phyloP scores from a whole-genome alignment of 2,113 vertebrate species.

The Polypterus senegalus region DNA sequence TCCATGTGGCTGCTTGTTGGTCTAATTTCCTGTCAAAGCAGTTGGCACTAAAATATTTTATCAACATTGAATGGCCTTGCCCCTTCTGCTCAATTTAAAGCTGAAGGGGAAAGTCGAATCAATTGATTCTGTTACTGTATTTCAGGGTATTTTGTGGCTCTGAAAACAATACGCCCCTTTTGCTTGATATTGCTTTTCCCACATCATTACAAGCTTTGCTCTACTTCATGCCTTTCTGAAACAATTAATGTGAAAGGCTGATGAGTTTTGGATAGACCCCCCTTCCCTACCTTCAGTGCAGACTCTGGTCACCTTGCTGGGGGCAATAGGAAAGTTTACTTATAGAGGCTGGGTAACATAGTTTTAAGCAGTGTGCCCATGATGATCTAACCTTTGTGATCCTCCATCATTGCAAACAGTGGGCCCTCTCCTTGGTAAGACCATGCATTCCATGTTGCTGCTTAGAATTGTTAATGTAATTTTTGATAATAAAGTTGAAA shows the following conservation, averaged over 20 bases:
- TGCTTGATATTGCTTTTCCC: no score
- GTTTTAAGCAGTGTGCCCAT: conserved; percentile 22
- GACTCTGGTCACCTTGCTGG: conserved; percentile 52
- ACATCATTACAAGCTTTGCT: conserved; percentile 24
- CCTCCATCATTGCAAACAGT: conserved; percentile 23
- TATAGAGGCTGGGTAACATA: conserved; percentile 20
- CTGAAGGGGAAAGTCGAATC: conserved; percentile 41
- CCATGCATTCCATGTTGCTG: neutral
- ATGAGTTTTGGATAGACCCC: conserved; percentile 19
- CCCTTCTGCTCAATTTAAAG: conserved; percentile 41
- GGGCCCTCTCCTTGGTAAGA: conserved; percentile 27
- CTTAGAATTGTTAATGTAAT: neutral
- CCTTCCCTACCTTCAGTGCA: conserved; percentile 17
- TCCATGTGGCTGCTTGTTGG: neutral
- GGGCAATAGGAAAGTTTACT: conserved; percentile 35
- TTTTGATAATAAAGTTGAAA: neutral
- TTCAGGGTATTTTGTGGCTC: conserved; percentile 7
- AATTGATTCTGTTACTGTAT: conserved; percentile 17
- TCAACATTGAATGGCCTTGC: conserved; percentile 26
- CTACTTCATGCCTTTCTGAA: conserved; percentile 71
- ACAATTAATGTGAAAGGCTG: conserved; percentile 47
- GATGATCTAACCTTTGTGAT: conserved; percentile 27
- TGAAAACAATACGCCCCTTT: conserved; percentile 4
- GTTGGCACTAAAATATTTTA: conserved; percentile 18
- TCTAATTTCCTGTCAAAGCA: conserved; percentile 6